These are phyloP conservation scores for Boloria selene DNA, from an alignment of 2,888 invertebrate genomes.

Conservation along the genomic window DNA sequence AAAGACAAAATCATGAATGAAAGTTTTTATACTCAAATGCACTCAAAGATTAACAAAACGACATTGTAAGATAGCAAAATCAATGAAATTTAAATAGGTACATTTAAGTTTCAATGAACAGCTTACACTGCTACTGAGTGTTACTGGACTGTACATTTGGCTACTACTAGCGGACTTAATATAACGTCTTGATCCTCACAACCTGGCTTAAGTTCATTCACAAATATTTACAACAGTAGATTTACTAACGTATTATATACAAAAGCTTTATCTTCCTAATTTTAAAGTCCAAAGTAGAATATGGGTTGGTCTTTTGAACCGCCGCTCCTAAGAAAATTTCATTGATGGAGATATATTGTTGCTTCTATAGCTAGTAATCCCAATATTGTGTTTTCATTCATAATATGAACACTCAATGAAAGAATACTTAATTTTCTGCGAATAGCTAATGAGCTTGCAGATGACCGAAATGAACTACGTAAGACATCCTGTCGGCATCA, in stretches of 20 bases:
- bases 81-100: constrained; percentile 11
- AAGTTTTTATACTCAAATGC: not conserved
- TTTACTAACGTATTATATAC: constrained; percentile 44
- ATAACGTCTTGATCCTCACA: constrained; percentile 30
- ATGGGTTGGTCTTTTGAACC: constrained; percentile 40
- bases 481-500: no score
- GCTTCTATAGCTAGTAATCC: constrained; percentile 39
- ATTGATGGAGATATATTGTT: constrained; percentile 52
- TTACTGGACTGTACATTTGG: constrained; percentile 20
- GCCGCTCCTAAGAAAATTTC: constrained; percentile 48
- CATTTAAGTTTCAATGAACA: not conserved
- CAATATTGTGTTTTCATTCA: constrained; percentile 40
- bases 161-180: constrained; percentile 22
- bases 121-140: constrained; percentile 4
- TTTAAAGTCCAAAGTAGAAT: constrained; percentile 30
- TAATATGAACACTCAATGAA: constrained; percentile 24
- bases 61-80: constrained; percentile 2
- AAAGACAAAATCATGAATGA: not conserved
- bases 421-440: constrained; percentile 25
- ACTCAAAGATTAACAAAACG: not conserved
- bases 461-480: constrained; percentile 4
- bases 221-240: constrained; percentile 71
- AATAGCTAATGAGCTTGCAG: constrained; percentile 14
- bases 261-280: not conserved
- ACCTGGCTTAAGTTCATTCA: constrained; percentile 55